Evolutionary conservation across 2,113 vertebrate species (phyloP).

Genomic region (Coturnix japonica): DNA sequence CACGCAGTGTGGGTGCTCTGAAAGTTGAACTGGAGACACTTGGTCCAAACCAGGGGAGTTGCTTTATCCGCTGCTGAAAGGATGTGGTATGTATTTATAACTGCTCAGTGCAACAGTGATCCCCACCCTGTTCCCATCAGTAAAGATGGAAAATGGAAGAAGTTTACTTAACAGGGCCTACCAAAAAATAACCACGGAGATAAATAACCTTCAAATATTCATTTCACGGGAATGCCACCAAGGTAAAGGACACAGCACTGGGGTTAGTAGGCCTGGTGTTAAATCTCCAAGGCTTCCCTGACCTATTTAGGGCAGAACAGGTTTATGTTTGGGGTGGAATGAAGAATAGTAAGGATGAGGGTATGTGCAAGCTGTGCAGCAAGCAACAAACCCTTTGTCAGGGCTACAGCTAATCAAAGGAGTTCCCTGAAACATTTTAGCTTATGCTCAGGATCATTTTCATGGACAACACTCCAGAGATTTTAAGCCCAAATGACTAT

Average conservation of each 20-base stretch:
- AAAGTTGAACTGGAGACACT: constrained; percentile 3
- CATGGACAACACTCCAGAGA: neutral
- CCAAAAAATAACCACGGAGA: neutral
- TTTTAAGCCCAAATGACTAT: neutral
- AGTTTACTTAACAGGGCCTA: neutral
- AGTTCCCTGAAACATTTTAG: neutral
- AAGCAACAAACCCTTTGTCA: neutral
- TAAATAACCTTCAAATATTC: neutral
- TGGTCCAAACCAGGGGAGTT: neutral
- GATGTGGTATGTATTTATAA: constrained; percentile 13
- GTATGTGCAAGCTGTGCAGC: neutral
- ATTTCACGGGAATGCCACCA: neutral
- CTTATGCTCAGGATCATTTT: neutral
- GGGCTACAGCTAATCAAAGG: neutral
- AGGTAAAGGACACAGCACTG: neutral
- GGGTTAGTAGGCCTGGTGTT: neutral
- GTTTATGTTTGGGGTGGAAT: neutral
- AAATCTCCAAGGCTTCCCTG: neutral
- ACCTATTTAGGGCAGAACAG: neutral
- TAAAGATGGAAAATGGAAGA: neutral
- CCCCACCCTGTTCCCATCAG: constrained; percentile 56
- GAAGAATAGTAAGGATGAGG: neutral
- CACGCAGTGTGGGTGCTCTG: neutral
- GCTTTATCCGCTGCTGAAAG: constrained; percentile 7
- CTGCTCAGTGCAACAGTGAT: neutral